phyloP scores from a whole-genome alignment of 2,797 vertebrate genomes.

The Novumbra hubbsi region DNA sequence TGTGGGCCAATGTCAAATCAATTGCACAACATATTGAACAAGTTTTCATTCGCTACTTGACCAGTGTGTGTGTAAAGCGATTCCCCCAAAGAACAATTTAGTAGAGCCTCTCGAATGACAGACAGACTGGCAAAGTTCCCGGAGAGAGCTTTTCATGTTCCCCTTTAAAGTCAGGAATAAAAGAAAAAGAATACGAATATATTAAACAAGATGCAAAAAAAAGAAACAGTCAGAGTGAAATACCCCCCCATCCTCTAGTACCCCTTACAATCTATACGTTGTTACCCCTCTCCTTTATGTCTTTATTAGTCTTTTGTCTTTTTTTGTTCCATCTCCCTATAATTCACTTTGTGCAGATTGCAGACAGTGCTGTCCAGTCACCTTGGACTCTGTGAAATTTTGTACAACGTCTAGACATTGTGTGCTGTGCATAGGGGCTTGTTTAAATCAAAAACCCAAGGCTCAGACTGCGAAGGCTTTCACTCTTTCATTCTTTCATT shows the following conservation, averaged over 20 bases:
- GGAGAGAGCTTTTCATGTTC: neutral
- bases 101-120: neutral
- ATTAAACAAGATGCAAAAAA: neutral
- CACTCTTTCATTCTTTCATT: neutral
- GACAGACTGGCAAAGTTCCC: neutral
- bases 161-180: neutral
- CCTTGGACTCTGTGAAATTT: constrained; percentile 1
- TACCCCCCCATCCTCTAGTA: neutral
- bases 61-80: neutral
- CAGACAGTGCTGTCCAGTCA: constrained; percentile 8
- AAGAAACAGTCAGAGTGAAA: constrained; percentile 3
- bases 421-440: neutral
- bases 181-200: neutral
- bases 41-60: neutral
- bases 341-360: constrained; percentile 11
- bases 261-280: neutral
- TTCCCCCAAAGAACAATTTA: neutral
- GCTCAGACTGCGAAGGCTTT: neutral
- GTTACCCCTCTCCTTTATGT: constrained; percentile 20
- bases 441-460: neutral
- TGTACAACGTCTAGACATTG: neutral
- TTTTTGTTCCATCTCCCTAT: neutral
- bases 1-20: neutral
- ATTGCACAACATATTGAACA: neutral
- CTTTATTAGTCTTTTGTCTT: constrained; percentile 27